These are phyloP conservation scores for Acanthoscelides obtectus DNA, from an alignment of 2,888 invertebrate genomes.

Conservation along the genomic window DNA sequence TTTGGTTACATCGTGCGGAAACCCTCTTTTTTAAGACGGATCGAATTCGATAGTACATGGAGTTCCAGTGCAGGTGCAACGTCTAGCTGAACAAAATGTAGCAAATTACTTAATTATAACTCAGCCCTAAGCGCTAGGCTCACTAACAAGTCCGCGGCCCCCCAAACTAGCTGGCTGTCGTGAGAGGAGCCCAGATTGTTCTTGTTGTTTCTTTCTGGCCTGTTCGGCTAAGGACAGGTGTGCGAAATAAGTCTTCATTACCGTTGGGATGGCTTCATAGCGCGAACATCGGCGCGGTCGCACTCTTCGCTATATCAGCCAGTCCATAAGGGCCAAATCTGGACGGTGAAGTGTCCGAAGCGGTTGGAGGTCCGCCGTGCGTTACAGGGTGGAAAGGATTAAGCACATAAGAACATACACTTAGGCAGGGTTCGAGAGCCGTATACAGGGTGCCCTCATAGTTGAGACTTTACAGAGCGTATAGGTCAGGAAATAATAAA, in stretches of 20 bases:
- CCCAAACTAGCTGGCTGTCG: background rate
- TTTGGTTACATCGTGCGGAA: no score
- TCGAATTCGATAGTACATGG: no score
- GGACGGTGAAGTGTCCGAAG: background rate
- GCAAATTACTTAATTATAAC: background rate
- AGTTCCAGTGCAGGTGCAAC: background rate
- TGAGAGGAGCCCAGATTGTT: background rate
- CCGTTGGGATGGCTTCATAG: slow-evolving; percentile 16
- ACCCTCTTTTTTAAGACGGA: no score
- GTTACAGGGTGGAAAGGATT: background rate
- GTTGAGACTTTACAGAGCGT: no score
- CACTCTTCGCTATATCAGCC: background rate
- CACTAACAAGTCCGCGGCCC: background rate
- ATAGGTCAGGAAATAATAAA: no score
- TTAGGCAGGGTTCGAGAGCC: no score
- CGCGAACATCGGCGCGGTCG: background rate
- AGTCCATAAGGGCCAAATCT: background rate
- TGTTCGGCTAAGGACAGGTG: slow-evolving; percentile 9
- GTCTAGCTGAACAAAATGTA: background rate
- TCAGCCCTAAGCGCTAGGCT: background rate
- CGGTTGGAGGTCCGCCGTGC: background rate
- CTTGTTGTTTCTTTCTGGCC: background rate
- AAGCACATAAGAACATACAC: no score
- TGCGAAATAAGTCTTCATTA: slow-evolving; percentile 17
- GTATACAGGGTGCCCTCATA: no score